Evolutionary conservation across 1,140 invertebrate genomes (phyloP).

Genomic region (Drusus annulatus): DNA sequence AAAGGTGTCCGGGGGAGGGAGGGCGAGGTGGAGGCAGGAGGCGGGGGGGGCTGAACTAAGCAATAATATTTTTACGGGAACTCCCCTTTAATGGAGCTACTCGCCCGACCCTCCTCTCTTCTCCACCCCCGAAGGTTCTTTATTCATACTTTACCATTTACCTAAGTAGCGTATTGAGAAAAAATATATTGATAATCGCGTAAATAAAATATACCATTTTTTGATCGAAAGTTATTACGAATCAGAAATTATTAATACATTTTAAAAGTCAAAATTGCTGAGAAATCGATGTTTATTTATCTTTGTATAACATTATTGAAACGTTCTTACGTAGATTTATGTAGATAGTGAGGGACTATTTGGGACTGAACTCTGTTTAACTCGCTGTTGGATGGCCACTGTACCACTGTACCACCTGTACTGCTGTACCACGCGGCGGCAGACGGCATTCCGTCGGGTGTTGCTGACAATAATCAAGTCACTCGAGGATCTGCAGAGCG

Average conservation of each 20-base stretch:
- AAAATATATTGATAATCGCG: constrained; percentile 47
- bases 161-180: constrained; percentile 54
- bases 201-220: constrained; percentile 56
- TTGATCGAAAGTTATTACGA: constrained; percentile 36
- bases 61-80: constrained; percentile 50
- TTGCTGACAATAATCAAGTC: not conserved
- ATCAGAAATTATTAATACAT: constrained; percentile 3
- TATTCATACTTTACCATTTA: constrained; percentile 52
- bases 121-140: constrained; percentile 45
- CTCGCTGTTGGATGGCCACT: not conserved
- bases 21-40: not conserved
- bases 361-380: constrained; percentile 9
- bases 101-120: constrained; percentile 30
- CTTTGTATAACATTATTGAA: constrained; percentile 10
- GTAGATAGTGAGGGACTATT: constrained; percentile 12
- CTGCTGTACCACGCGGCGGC: not conserved
- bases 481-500: not conserved
- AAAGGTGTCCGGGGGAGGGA: not conserved
- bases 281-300: constrained; percentile 16
- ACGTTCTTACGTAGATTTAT: not conserved
- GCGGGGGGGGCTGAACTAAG: constrained; percentile 45
- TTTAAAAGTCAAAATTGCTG: constrained; percentile 31
- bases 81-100: constrained; percentile 40
- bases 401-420: too few species aligned
- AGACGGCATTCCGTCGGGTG: not conserved